phyloP scores from a whole-genome alignment of 2,113 vertebrate genomes.

The Colaptes auratus region DNA sequence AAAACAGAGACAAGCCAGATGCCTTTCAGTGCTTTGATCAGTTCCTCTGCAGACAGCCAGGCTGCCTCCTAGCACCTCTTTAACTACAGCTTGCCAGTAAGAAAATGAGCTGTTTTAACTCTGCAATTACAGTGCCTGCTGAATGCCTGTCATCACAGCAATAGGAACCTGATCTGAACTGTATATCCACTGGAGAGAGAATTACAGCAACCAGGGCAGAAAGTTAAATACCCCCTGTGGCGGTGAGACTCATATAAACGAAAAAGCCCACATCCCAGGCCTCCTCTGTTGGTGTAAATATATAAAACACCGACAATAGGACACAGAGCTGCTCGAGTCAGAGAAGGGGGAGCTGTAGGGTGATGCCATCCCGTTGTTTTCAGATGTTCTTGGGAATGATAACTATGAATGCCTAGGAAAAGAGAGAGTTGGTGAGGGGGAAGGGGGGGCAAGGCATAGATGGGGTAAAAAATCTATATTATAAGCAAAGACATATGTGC shows the following conservation, averaged over 20 bases:
- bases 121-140: conserved; percentile 83
- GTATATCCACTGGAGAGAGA: conserved; percentile 76
- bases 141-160: conserved; percentile 86
- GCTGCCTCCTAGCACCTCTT: conserved; percentile 85
- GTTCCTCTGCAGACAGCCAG: conserved; percentile 83
- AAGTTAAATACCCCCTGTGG: conserved; percentile 76
- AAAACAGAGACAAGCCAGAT: conserved; percentile 87
- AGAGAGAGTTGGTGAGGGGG: neutral
- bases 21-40: conserved; percentile 85
- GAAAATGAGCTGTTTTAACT: conserved; percentile 84
- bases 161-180: conserved; percentile 78
- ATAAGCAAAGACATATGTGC: neutral
- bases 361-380: conserved; percentile 42
- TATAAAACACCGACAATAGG: conserved; percentile 58
- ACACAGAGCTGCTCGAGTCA: neutral
- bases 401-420: neutral
- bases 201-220: conserved; percentile 75
- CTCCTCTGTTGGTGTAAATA: conserved; percentile 57
- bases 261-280: conserved; percentile 40
- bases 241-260: conserved; percentile 66
- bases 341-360: neutral
- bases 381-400: neutral
- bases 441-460: neutral
- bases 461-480: neutral
- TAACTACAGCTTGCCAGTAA: conserved; percentile 82